These are phyloP conservation scores for Pachypeltis micranthus DNA, from an alignment of 1,140 invertebrate genomes.

Conservation along the genomic window DNA sequence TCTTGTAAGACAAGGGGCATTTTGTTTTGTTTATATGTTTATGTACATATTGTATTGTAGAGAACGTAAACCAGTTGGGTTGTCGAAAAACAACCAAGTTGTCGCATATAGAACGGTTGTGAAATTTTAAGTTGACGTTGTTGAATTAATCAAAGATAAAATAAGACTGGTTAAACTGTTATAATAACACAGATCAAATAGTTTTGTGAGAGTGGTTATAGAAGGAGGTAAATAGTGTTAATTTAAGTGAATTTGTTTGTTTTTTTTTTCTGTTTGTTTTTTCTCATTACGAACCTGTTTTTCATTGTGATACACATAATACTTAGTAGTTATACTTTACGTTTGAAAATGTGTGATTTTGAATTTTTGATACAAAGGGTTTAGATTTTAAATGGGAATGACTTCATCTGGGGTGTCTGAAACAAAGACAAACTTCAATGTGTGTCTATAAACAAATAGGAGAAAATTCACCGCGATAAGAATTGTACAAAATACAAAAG, in stretches of 20 bases:
- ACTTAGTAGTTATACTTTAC: conserved; percentile 21
- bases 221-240: conserved; percentile 19
- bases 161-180: conserved; percentile 25
- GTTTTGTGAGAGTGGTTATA: conserved; percentile 20
- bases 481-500: conserved; percentile 6
- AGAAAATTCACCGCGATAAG: conserved; percentile 9
- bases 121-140: conserved; percentile 23
- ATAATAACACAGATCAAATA: conserved; percentile 23
- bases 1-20: conserved; percentile 25
- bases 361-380: conserved; percentile 2
- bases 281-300: conserved; percentile 17
- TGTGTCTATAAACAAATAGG: conserved; percentile 21
- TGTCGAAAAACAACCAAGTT: conserved; percentile 21
- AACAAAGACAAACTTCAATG: conserved; percentile 19
- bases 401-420: conserved; percentile 5
- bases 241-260: conserved; percentile 16
- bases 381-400: background rate
- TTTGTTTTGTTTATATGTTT: conserved; percentile 24
- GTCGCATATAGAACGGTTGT: conserved; percentile 21
- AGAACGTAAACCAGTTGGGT: conserved; percentile 21
- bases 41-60: conserved; percentile 21
- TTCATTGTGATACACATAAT: conserved; percentile 24
- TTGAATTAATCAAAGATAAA: conserved; percentile 24
- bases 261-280: conserved; percentile 21
- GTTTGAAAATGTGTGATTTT: conserved; percentile 18